Evolutionary conservation across 2,113 vertebrate genomes (phyloP), one percentile per base, ranked within the genome.

Genomic region (Elephantulus edwardii): DNA sequence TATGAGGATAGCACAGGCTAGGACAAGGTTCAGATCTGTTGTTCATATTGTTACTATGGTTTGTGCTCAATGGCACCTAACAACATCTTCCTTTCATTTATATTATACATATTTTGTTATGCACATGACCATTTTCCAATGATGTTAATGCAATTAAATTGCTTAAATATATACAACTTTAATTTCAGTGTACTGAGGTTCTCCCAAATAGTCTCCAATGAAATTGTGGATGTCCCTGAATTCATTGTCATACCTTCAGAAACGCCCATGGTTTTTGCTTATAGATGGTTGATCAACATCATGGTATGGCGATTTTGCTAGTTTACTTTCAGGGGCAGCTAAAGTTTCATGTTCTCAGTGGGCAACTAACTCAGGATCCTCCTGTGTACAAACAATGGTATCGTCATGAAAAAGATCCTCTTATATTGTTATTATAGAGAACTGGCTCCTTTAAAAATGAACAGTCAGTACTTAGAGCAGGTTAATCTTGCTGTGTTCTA

Each of bases 401-500:
- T 81, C 62, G 22, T 58, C 30, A 44, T 71, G 44, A 35, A 81
- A 19, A 19, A 13, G 28, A 46, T 48, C 20, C 30, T 54, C 7
- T 64, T 48, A 42, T 80, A 44, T 90, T 91, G 52, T 84, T 77
- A 62, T 84, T 70, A 66, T 52, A 91, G 88, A 38, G 78, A 54
- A 85, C 50, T 90, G 84, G 80, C 42, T 46, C 68, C 84, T 94
- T 95, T 95, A 87, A 94, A 85, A 94, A 76, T 68, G 86, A 92
- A 91, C 42, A 79, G 91, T 79, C 30, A 91, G 77, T 66, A 76
- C 92, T 90, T 80, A 95, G 75, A 90, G 82, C 91, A 92, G 85
- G 79, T 90, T 93, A 92, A 94, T 93, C 60, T 91, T 89, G 90
- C 89, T 80, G 79, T 93, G 88, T 94, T 95, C 94, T 91, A 28